Percentiles rank a stretch among this genome's conserved stretches.
phyloP scores from a whole-genome alignment of 2,113 vertebrate genomes.

The Panthera uncia region DNA sequence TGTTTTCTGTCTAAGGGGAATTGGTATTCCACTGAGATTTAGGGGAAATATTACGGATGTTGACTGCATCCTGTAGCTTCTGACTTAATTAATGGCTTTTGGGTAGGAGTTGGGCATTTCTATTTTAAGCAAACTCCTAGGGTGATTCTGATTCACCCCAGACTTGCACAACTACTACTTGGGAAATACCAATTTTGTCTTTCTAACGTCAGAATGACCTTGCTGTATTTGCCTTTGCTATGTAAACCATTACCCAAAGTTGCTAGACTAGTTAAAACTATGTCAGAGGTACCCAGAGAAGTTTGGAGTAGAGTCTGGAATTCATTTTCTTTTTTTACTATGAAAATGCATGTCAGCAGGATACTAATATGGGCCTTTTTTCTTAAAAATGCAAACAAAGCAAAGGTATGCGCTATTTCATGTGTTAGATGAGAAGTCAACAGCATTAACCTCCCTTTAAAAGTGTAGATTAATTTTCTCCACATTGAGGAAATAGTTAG shows the following conservation, averaged over 20 bases:
- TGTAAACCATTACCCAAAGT: neutral
- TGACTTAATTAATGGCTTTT: neutral
- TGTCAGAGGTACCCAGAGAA: neutral
- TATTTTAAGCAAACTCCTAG: neutral
- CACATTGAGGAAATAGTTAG: neutral
- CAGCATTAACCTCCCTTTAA: neutral
- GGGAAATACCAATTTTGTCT: neutral
- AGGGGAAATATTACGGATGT: neutral
- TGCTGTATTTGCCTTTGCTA: neutral
- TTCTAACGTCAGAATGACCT: neutral
- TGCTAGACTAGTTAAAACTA: neutral
- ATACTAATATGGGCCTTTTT: neutral
- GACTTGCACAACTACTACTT: neutral
- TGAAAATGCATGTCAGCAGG: slow-evolving; percentile 4
- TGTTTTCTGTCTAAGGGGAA: neutral
- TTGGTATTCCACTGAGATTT: neutral
- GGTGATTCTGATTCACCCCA: neutral
- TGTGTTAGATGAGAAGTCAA: neutral
- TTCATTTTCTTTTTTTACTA: slow-evolving; percentile 8
- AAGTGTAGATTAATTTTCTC: slow-evolving; percentile 33
- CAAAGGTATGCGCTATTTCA: neutral
- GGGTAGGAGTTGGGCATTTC: neutral
- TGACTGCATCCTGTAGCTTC: neutral
- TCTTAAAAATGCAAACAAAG: slow-evolving; percentile 29
- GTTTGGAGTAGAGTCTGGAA: neutral